These are phyloP conservation scores for Wiebesia pumilae DNA, from an alignment of 1,140 invertebrate species.

Conservation along the genomic window DNA sequence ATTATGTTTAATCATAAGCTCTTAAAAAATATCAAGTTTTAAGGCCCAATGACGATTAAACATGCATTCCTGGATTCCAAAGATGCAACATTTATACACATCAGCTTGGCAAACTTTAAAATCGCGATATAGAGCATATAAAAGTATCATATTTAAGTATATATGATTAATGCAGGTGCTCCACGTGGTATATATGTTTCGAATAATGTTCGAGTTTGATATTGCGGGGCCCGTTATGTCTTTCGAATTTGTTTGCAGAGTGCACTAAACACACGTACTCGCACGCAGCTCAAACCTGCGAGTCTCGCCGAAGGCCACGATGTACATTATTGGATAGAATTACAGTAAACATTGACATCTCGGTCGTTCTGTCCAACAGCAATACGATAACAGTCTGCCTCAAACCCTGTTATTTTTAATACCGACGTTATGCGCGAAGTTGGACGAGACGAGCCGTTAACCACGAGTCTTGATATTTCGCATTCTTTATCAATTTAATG, in stretches of 20 bases:
- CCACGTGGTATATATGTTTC: background rate
- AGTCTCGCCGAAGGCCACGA: constrained; percentile 67
- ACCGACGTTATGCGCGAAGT: constrained; percentile 28
- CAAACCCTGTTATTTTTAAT: constrained; percentile 50
- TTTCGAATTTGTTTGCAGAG: constrained; percentile 61
- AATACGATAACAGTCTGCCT: background rate
- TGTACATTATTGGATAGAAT: constrained; percentile 75
- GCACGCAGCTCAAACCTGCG: background rate
- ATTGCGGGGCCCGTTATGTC: constrained; percentile 41
- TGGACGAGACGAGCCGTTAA: background rate
- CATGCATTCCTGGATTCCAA: background rate
- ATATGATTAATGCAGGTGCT: background rate
- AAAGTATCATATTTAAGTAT: background rate
- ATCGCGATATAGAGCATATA: background rate
- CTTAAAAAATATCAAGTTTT: background rate
- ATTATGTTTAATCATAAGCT: too few species aligned
- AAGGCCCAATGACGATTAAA: background rate
- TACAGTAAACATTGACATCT: constrained; percentile 70
- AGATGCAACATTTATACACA: background rate
- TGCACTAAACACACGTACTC: constrained; percentile 52
- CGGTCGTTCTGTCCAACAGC: background rate
- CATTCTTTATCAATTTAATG: too few species aligned
- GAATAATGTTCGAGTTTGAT: background rate
- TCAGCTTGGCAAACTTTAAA: constrained; percentile 36
- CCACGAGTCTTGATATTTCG: background rate